Evolutionary conservation across 2,797 vertebrate genomes (phyloP), one percentile per base, ranked within the genome.

Genomic region (Phaenicophaeus curvirostris): DNA sequence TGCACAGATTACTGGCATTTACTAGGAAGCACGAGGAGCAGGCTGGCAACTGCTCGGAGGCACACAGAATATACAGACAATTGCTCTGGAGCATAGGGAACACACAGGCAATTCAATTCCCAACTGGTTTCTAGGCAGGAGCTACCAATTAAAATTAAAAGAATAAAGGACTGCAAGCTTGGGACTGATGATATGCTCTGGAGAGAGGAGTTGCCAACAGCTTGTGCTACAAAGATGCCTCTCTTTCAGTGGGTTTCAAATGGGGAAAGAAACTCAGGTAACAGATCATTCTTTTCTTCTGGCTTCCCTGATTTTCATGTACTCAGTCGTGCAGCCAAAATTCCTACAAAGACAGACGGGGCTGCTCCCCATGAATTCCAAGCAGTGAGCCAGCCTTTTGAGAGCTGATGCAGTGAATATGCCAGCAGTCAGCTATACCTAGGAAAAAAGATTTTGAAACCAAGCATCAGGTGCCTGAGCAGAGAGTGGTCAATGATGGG

Each of bases 61-160:
- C 82, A 85, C 16, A 2, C 35, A 7, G 86, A 94, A 94, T 92
- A 86, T 44, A 79, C 87, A 94, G 90, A 75, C 94, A 94, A 73
- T 95, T 88, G 79, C 86, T 95, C 93, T 65, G 71, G 89, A 94
- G 87, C 85, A 83, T 33, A 54, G 74, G 94, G 80, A 91, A 89
- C 78, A 58, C 62, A 61, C 46, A 91, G 77, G 78, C 93, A 94
- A 94, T 96, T 92, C 89, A 95, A 93, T 95, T 96, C 95, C 96
- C 96, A 91, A 82, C 93, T 86, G 94, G 87, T 93, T 96, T 96
- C 85, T 85, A 95, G 94, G 95, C 94, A 95, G 96, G 92, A 96
- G 93, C 80, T 90, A 94, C 94, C 97, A 97, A 96, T 96, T 97
- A 97, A 96, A 96, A 96, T 95, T 93, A 95, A 92, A 97, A 93